phyloP scores from a whole-genome alignment of 2,113 vertebrate species.

The Melospiza georgiana region DNA sequence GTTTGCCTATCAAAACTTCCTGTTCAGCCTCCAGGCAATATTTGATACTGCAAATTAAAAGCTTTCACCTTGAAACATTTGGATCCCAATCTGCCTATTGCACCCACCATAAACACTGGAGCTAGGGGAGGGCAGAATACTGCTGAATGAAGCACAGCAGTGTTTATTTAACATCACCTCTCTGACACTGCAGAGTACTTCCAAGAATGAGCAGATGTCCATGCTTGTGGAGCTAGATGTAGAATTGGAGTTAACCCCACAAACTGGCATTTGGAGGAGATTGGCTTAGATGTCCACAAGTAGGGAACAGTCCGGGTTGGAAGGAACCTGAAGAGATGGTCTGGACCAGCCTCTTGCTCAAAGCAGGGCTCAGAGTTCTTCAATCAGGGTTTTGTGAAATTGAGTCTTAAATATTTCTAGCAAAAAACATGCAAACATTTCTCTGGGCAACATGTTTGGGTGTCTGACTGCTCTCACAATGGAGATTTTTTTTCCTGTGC shows the following conservation, averaged over 20 bases:
- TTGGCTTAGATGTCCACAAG: background rate
- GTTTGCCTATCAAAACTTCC: background rate
- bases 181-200: background rate
- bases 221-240: background rate
- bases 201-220: background rate
- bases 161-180: background rate
- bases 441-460: fast-evolving
- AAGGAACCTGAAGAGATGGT: background rate
- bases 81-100: background rate
- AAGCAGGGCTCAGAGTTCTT: background rate
- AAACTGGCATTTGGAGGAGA: background rate
- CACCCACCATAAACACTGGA: background rate
- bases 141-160: background rate
- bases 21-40: background rate
- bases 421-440: background rate
- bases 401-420: background rate
- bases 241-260: background rate
- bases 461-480: background rate
- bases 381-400: background rate
- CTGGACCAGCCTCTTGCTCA: background rate
- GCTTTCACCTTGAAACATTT: background rate
- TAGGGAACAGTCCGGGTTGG: background rate
- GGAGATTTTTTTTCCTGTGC: background rate
- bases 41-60: background rate
- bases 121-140: background rate